These are phyloP conservation scores for Gnathonemus longibarbis DNA, from an alignment of 2,113 vertebrate species.

Conservation along the genomic window DNA sequence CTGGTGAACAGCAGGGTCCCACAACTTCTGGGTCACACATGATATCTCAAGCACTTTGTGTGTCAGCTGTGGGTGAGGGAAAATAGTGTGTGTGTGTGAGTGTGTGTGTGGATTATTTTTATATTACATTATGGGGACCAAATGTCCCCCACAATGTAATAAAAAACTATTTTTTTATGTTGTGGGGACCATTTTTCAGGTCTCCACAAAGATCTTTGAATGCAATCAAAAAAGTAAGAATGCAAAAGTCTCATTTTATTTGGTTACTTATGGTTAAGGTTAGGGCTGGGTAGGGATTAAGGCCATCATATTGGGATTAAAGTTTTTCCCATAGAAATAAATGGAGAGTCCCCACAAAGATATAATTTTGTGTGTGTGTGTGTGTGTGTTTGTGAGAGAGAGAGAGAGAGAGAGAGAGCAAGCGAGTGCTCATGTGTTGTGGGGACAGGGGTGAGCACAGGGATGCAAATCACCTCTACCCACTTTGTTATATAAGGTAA, in stretches of 20 bases:
- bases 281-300: too few relatives aligned
- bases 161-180: too few relatives aligned
- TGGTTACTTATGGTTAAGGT: too few relatives aligned
- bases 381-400: background rate
- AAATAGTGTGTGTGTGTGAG: background rate
- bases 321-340: too few relatives aligned
- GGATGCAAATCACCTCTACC: background rate
- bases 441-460: background rate
- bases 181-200: too few relatives aligned
- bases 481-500: background rate
- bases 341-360: too few relatives aligned
- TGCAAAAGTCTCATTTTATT: too few relatives aligned
- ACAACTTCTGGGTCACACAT: background rate
- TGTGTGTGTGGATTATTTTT: background rate
- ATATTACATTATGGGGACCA: too few relatives aligned
- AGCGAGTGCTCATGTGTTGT: background rate
- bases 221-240: too few relatives aligned
- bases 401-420: background rate
- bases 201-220: too few relatives aligned
- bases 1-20: conserved; percentile 36
- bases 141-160: too few relatives aligned
- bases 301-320: too few relatives aligned
- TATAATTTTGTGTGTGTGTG: background rate
- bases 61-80: background rate
- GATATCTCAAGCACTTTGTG: background rate